Evolutionary conservation across 2,113 vertebrate genomes (phyloP).

Genomic region (Pholis gunnellus): DNA sequence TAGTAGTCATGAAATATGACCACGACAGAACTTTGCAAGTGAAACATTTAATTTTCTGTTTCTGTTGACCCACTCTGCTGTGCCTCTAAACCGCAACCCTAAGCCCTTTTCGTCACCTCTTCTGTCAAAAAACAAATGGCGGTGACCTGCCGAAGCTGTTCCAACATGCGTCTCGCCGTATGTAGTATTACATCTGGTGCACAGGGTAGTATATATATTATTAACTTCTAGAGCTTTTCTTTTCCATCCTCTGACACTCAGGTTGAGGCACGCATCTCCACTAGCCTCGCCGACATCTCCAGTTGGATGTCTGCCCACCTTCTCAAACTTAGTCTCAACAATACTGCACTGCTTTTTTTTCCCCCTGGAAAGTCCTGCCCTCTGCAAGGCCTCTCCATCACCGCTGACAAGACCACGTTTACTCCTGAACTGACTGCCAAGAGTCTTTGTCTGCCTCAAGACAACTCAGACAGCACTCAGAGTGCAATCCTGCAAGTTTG

Average conservation of each 20-base stretch:
- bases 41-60: not conserved
- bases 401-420: slow-evolving; percentile 61
- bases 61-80: not conserved
- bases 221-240: slow-evolving; percentile 31
- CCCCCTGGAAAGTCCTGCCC: slow-evolving; percentile 65
- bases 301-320: slow-evolving; percentile 60
- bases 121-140: not conserved
- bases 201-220: slow-evolving; percentile 28
- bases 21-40: not conserved
- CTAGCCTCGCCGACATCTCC: slow-evolving; percentile 53
- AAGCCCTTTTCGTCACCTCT: slow-evolving; percentile 1
- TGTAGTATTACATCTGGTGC: slow-evolving; percentile 33
- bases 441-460: slow-evolving; percentile 56
- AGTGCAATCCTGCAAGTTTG: slow-evolving; percentile 38
- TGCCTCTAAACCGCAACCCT: not conserved
- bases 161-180: not conserved
- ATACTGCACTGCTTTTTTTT: slow-evolving; percentile 35
- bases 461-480: slow-evolving; percentile 51
- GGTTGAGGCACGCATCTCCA: slow-evolving; percentile 56
- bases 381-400: slow-evolving; percentile 68
- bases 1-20: not conserved
- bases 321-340: slow-evolving; percentile 66
- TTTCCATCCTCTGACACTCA: slow-evolving; percentile 52
- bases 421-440: slow-evolving; percentile 50
- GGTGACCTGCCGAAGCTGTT: slow-evolving; percentile 11